A percentile compares a stretch with the other conserved stretches of the same genome.
phyloP scores from a whole-genome alignment of 1,140 invertebrate species.

The Lanistes nyassanus region DNA sequence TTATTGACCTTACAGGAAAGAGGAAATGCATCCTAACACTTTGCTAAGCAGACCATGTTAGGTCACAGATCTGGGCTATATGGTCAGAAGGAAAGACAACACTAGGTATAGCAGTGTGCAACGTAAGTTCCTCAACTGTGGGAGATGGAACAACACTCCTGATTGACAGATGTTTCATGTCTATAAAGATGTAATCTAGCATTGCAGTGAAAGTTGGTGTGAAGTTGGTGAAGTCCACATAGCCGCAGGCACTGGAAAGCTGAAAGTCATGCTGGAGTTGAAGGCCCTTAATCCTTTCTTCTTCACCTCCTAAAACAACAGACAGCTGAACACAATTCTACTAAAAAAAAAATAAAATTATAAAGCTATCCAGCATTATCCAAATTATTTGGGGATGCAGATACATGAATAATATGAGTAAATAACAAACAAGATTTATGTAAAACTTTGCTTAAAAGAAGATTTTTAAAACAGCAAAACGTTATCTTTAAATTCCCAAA shows the following conservation, averaged over 20 bases:
- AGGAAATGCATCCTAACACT: neutral
- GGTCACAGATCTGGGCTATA: slow-evolving; percentile 84
- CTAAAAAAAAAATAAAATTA: neutral
- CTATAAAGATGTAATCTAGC: slow-evolving; percentile 90
- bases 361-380: neutral
- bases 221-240: slow-evolving; percentile 83
- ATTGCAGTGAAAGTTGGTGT: slow-evolving; percentile 85
- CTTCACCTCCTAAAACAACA: slow-evolving; percentile 46
- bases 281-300: slow-evolving; percentile 41
- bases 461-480: too few relatives aligned
- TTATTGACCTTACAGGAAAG: too few relatives aligned
- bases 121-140: slow-evolving; percentile 77
- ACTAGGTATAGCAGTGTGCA: slow-evolving; percentile 83
- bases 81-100: slow-evolving; percentile 92
- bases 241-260: slow-evolving; percentile 67
- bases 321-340: slow-evolving; percentile 2
- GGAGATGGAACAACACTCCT: slow-evolving; percentile 82
- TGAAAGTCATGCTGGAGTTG: slow-evolving; percentile 51
- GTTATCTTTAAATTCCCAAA: too few relatives aligned
- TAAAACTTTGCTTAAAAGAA: too few relatives aligned
- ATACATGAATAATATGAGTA: neutral
- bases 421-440: neutral
- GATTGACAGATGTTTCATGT: slow-evolving; percentile 75
- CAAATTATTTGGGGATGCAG: neutral
- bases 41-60: slow-evolving; percentile 67